These are phyloP conservation scores for Chelmon rostratus DNA, from an alignment of 2,797 vertebrate genomes.

Conservation along the genomic window DNA sequence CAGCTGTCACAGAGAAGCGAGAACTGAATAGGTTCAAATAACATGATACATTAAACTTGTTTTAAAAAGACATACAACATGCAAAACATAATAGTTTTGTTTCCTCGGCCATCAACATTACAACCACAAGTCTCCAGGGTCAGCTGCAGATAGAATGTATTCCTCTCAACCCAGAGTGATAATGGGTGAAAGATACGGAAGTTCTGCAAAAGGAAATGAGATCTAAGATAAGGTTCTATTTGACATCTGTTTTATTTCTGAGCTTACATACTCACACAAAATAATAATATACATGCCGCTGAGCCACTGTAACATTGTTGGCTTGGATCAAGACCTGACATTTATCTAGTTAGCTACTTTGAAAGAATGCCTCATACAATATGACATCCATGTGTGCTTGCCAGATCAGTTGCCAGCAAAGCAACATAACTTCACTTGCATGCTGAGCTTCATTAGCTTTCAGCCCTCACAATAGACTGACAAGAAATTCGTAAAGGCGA, in stretches of 20 bases:
- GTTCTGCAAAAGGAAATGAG: slow-evolving; percentile 12
- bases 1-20: no score
- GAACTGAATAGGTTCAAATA: no score
- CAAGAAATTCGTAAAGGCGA: not conserved
- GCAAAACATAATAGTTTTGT: not conserved
- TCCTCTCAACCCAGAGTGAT: not conserved
- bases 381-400: not conserved
- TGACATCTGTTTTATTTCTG: slow-evolving; percentile 29
- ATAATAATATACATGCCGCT: slow-evolving; percentile 11
- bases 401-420: not conserved
- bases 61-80: not conserved
- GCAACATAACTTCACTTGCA: not conserved
- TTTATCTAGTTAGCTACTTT: not conserved
- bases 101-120: not conserved
- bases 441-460: not conserved
- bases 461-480: not conserved
- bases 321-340: not conserved
- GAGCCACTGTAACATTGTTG: not conserved
- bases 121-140: not conserved
- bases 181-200: not conserved
- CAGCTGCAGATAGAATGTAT: not conserved
- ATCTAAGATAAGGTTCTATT: slow-evolving; percentile 15
- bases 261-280: not conserved
- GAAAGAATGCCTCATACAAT: not conserved
- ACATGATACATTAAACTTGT: not conserved